phyloP scores from a whole-genome alignment of 2,888 invertebrate genomes.

The Nephrocerus scutellatus region DNA sequence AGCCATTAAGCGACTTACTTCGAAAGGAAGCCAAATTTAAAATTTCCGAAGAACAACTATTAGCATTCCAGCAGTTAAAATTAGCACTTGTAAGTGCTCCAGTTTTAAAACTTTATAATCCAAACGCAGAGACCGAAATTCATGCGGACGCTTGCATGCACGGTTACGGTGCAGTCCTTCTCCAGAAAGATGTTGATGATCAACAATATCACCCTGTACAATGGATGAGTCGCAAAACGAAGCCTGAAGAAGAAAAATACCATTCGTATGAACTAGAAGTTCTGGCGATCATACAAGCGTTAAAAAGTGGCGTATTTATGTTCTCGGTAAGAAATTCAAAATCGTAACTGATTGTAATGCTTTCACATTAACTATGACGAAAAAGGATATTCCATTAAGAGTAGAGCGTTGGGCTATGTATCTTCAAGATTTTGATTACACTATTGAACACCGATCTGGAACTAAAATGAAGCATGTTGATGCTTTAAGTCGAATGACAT shows the following conservation, averaged over 20 bases:
- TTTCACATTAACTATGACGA: slow-evolving; percentile 11
- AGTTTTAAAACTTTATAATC: slow-evolving; percentile 10
- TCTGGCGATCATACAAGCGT: slow-evolving; percentile 22
- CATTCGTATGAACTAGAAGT: slow-evolving; percentile 25
- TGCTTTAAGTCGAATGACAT: slow-evolving; percentile 14
- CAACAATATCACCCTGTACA: slow-evolving; percentile 22
- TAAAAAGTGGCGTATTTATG: slow-evolving; percentile 23
- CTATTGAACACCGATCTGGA: slow-evolving; percentile 17
- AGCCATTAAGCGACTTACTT: slow-evolving; percentile 28
- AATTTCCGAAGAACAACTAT: slow-evolving; percentile 3
- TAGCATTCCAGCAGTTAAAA: slow-evolving; percentile 7
- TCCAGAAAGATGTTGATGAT: slow-evolving; percentile 17
- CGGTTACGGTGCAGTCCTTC: slow-evolving; percentile 12
- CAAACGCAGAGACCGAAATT: slow-evolving; percentile 8
- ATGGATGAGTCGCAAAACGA: slow-evolving; percentile 25
- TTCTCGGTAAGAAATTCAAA: slow-evolving; percentile 5
- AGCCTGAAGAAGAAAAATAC: slow-evolving; percentile 20
- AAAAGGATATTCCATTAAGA: slow-evolving; percentile 13
- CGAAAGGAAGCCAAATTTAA: slow-evolving; percentile 8
- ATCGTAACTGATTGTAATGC: slow-evolving; percentile 15
- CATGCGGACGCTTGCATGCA: slow-evolving; percentile 14
- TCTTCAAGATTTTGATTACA: slow-evolving; percentile 20
- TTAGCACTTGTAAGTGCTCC: neutral
- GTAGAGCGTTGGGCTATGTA: slow-evolving; percentile 20
- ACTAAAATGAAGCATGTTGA: slow-evolving; percentile 20